A percentile compares a stretch with the other conserved stretches of the same genome.
Evolutionary conservation across 2,113 vertebrate genomes (phyloP).

Genomic region (Eidolon helvum): DNA sequence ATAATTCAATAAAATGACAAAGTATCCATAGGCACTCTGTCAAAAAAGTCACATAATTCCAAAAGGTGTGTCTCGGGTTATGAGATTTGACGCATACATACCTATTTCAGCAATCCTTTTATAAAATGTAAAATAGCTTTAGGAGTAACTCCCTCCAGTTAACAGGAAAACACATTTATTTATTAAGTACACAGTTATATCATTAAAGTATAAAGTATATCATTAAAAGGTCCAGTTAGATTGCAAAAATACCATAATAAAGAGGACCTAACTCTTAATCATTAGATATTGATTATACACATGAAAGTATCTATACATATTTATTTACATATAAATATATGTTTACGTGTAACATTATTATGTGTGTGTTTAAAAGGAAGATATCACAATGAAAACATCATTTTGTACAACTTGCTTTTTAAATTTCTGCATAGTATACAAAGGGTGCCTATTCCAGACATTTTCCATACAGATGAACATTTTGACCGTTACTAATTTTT

Average conservation of each 20-base stretch:
- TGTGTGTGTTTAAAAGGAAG: neutral
- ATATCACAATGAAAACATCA: neutral
- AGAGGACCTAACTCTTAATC: neutral
- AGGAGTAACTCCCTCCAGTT: neutral
- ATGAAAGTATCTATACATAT: neutral
- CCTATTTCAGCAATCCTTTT: neutral
- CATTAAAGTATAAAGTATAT: neutral
- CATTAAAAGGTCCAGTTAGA: neutral
- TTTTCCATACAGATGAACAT: neutral
- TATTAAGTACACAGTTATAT: constrained; percentile 24
- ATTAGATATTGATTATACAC: neutral
- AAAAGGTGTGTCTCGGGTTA: neutral
- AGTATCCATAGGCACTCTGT: neutral
- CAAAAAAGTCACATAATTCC: neutral
- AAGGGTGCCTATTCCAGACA: neutral
- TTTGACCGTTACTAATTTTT: neutral
- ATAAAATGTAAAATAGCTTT: neutral
- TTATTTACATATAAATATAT: neutral
- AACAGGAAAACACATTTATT: neutral
- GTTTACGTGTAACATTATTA: neutral
- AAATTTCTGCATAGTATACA: neutral
- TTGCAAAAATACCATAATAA: neutral
- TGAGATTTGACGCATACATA: neutral
- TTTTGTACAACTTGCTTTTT: neutral
- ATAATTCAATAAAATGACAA: neutral